These are phyloP conservation scores for Nansenia antarctica DNA, from an alignment of 2,113 vertebrate genomes.

Conservation along the genomic window DNA sequence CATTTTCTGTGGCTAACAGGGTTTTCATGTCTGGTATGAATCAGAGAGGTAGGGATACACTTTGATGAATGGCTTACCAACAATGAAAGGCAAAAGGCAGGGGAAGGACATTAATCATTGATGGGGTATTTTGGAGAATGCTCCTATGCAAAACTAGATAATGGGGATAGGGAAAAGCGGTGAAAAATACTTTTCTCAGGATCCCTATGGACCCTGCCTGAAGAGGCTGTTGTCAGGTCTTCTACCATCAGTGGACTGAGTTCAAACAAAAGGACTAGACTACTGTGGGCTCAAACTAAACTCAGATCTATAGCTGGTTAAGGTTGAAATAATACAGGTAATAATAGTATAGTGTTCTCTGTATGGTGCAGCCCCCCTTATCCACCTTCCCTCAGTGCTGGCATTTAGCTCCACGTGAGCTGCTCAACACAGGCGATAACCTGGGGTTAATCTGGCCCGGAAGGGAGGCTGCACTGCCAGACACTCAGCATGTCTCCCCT, in stretches of 20 bases:
- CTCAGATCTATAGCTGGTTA: no score
- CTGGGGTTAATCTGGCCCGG: conserved; percentile 75
- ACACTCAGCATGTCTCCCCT: conserved; percentile 35
- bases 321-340: no score
- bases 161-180: conserved; percentile 57
- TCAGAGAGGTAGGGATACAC: conserved; percentile 60
- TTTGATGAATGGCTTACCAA: conserved; percentile 77
- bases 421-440: conserved; percentile 62
- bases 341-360: not conserved
- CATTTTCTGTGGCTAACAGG: conserved; percentile 73
- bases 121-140: conserved; percentile 69
- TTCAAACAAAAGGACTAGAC: conserved; percentile 19
- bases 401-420: conserved; percentile 68
- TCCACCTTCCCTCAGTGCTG: conserved; percentile 47
- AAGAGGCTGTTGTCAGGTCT: conserved; percentile 47
- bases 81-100: conserved; percentile 71
- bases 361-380: conserved; percentile 50
- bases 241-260: conserved; percentile 41
- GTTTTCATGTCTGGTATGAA: conserved; percentile 70
- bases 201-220: conserved; percentile 37
- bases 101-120: conserved; percentile 74
- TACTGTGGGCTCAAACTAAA: no score
- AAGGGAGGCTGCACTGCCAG: conserved; percentile 63
- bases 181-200: conserved; percentile 56
- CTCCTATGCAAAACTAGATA: conserved; percentile 73